Conservation (phyloP, 92 coral and sea anemone genomes). For the Epizoanthus scotinus region DNA sequence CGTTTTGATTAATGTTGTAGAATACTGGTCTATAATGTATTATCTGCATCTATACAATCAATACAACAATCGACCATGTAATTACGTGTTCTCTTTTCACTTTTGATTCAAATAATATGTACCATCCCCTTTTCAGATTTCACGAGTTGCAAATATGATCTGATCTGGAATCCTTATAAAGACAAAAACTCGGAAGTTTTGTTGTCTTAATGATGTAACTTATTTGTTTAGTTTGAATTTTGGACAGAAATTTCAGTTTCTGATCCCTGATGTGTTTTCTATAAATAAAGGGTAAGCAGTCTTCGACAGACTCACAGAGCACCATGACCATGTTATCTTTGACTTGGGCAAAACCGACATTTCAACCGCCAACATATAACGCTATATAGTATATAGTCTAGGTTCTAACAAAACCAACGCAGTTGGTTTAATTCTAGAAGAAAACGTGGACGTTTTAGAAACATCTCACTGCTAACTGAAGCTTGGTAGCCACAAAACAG, state of each 20-base stretch:
- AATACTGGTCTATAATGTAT: too few species aligned
- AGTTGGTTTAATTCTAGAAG: background rate
- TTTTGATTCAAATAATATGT: background rate
- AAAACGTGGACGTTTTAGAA: background rate
- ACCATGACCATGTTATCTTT: background rate
- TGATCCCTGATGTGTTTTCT: conserved; percentile 16
- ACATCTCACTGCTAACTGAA: conserved; percentile 19
- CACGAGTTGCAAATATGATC: conserved; percentile 22
- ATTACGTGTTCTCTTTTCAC: background rate
- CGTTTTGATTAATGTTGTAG: too few species aligned
- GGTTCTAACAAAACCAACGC: background rate
- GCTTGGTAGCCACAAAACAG: background rate
- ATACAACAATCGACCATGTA: too few species aligned
- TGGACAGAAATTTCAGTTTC: background rate
- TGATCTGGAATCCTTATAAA: conserved; percentile 21
- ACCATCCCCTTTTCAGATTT: conserved; percentile 4
- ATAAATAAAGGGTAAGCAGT: background rate
- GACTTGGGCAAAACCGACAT: background rate
- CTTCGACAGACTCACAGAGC: conserved; percentile 10
- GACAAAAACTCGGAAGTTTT: background rate
- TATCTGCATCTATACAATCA: too few species aligned
- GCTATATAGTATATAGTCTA: too few species aligned
- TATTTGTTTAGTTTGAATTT: conserved; percentile 29
- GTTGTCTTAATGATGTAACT: background rate
- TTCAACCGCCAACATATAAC: background rate